Evolutionary conservation across 1,140 invertebrate genomes (phyloP).

Genomic region (Tyrophagus putrescentiae): DNA sequence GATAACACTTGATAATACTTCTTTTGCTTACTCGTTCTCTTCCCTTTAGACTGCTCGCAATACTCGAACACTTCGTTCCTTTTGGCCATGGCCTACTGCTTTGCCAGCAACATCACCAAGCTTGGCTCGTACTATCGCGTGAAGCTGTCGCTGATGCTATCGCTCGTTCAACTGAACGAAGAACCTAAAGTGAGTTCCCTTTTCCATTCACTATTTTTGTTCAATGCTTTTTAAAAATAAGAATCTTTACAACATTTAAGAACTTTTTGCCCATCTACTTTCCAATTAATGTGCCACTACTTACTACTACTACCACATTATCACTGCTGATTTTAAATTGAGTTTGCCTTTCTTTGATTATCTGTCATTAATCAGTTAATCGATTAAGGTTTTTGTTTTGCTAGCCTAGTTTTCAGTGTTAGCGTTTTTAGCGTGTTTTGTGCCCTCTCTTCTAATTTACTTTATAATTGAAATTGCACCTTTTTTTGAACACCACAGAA

Average conservation of each 20-base stretch:
- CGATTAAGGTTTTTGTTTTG: background rate
- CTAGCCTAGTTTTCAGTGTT: too few species aligned
- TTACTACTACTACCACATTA: too few species aligned
- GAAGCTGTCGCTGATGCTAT: background rate
- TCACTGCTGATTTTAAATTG: too few species aligned
- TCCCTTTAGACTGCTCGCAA: background rate
- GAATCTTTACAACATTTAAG: too few species aligned
- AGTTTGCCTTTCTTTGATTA: too few species aligned
- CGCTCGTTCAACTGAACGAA: background rate
- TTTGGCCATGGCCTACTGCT: background rate
- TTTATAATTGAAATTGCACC: too few species aligned
- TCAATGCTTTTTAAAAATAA: background rate
- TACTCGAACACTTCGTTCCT: background rate
- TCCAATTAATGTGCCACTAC: too few species aligned
- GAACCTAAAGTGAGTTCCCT: background rate
- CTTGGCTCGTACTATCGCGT: background rate
- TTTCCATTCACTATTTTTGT: background rate
- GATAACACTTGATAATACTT: background rate
- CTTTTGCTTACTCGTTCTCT: background rate
- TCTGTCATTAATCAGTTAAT: too few species aligned
- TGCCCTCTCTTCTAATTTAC: too few species aligned
- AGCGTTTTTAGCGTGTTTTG: too few species aligned
- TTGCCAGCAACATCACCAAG: slow-evolving; percentile 2
- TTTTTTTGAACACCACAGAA: slow-evolving; percentile 7
- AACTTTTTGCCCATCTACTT: too few species aligned